Evolutionary conservation across 2,797 vertebrate species (phyloP), one percentile per base, ranked within the genome.

Genomic region (Phataginus tricuspis): DNA sequence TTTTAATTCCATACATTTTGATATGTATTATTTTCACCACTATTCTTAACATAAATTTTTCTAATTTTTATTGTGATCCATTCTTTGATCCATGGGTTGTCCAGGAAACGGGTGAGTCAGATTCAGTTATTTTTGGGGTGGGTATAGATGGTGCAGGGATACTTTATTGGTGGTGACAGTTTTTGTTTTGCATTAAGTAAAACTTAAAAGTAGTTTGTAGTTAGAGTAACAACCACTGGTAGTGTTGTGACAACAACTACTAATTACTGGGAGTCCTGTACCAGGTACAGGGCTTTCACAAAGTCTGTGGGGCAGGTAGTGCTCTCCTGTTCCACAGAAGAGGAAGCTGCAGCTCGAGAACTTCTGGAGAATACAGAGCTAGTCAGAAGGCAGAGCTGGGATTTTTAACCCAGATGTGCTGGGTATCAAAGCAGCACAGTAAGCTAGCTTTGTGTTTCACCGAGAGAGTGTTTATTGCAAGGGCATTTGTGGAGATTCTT

Each of bases 151-250:
- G 13, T 11, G 1, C 53, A 61, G 10, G 34, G 77, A 39, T 87
- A 55, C 7, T 87, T 88, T 92, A 61, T 61, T 83, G 77, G 77
- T 75, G 21, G 27, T 87, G n/a, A 74, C 49, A 86, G 49, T 9
- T 86, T 89, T 72, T 79, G 86, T 64, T 90, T 90, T 86, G 16
- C 0, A 61, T 63, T 88, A 84, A 77, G 63, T 78, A 93, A 64
- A 95, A 92, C 25, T 69, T 86, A 27, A 0, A 45, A 45, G 61
- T 49, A 82, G 19, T 92, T 42, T 39, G 10, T 61, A 9, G 7
- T 95, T 74, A 86, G 75, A 86, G 19, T 57, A 79, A 53, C 69
- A 63, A 55, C 53, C 27, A 71, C 45, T 25, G 19, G n/a, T 57
- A 64, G 37, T 57, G 57, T 51, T 78, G 66, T 7, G 61, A 49